Evolutionary conservation across 2,797 vertebrate genomes (phyloP), one percentile per base, ranked within the genome.

Genomic region (Anguilla anguilla): DNA sequence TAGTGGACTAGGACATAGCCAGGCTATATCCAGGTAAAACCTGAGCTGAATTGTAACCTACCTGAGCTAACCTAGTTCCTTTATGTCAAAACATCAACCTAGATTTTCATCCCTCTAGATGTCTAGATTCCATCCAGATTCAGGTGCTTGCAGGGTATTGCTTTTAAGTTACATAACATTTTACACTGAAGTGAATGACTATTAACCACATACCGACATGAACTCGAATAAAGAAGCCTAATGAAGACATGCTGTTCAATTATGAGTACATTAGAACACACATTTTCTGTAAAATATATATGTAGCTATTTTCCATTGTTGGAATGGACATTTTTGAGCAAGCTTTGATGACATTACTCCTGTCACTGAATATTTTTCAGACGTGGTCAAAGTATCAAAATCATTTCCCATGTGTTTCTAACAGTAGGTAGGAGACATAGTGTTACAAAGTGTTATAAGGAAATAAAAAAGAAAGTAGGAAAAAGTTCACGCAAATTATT

Each of bases 401-500:
- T 19, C 57, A 39, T 82, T 85, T 90, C 93, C 89, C 90, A 84
- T 89, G 88, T 91, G 91, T 89, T 89, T 89, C 90, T 92, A 93
- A 91, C 92, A 89, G 93, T 94, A 93, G 93, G 94, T 94, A 94
- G 91, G 92, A 94, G 92, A 91, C 93, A 92, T 19, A 61, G 59
- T 22, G 22, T 5, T 19, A 19, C 92, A 91, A 91, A 92, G 91
- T 92, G 93, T 88, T 88, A 91, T 82, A 88, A 91, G 89, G 91
- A 84, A 87, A 89, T 93, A 93, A 91, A 88, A 85, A 90, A 35
- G 84, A 83, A 86, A 84, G 88, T 55, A 87, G 86, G 79, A 90
- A 92, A 93, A 93, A 91, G 90, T 90, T 91, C 91, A 95, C 94
- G 92, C 92, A 93, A 93, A 91, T 94, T 94, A 93, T 93, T 94